A percentile compares a stretch with the other conserved stretches of the same genome.
These are phyloP conservation scores for Leiothrix lutea DNA, from an alignment of 2,113 vertebrate genomes.

Conservation along the genomic window DNA sequence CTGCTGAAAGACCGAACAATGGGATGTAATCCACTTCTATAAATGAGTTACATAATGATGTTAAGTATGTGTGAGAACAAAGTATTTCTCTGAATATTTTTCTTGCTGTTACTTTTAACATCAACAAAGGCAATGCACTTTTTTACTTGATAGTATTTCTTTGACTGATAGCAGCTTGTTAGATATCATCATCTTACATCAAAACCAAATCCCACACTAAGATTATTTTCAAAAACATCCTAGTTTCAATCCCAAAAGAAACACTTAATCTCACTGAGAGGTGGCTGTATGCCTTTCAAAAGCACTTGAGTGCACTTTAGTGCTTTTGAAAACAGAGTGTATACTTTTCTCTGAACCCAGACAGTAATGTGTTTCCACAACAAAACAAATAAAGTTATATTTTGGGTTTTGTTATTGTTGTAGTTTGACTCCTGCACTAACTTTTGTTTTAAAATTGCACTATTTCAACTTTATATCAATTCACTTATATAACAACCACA, in stretches of 20 bases:
- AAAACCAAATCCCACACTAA: not conserved
- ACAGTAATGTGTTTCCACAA: not conserved
- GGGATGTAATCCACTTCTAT: not conserved
- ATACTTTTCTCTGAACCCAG: not conserved
- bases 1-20: not conserved
- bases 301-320: not conserved
- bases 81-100: not conserved
- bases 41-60: not conserved
- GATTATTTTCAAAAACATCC: not conserved
- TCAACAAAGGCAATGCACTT: conserved; percentile 9
- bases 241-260: not conserved
- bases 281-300: not conserved
- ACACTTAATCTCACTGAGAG: not conserved
- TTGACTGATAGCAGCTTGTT: not conserved
- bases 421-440: conserved; percentile 61
- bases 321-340: not conserved
- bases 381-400: not conserved
- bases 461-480: conserved; percentile 53
- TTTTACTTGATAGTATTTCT: not conserved
- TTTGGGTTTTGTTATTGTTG: not conserved
- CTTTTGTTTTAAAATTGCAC: conserved; percentile 64
- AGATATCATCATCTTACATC: not conserved
- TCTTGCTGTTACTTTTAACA: not conserved
- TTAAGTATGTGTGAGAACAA: not conserved
- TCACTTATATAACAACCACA: not conserved